A percentile compares a stretch with the other conserved stretches of the same genome.
phyloP scores from a whole-genome alignment of 2,888 invertebrate genomes.

The Eupithecia centaureata region DNA sequence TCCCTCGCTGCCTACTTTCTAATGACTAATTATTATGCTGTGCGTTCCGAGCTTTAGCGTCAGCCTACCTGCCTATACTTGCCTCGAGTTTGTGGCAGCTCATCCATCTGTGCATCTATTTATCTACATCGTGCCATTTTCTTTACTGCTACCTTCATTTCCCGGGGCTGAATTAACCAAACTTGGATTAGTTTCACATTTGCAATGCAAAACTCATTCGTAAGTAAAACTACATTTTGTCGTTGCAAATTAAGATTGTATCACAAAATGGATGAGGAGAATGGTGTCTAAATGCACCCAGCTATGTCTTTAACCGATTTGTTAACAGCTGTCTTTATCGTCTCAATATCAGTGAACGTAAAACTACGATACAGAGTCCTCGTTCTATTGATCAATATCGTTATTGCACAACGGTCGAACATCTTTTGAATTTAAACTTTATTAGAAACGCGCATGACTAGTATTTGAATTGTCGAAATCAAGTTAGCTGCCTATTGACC shows the following conservation, averaged over 20 bases:
- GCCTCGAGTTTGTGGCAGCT: constrained; percentile 62
- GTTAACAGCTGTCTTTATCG: constrained; percentile 17
- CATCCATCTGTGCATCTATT: constrained; percentile 57
- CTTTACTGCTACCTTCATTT: constrained; percentile 28
- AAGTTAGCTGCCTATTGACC: not conserved
- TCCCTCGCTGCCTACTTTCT: constrained; percentile 81
- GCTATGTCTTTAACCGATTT: constrained; percentile 14
- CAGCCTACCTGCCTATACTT: constrained; percentile 65
- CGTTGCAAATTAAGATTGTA: constrained; percentile 26
- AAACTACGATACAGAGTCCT: constrained; percentile 14
- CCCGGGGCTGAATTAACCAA: constrained; percentile 17
- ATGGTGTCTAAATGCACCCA: not conserved
- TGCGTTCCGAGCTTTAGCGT: constrained; percentile 82
- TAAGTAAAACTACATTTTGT: not conserved
- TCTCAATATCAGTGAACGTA: constrained; percentile 7
- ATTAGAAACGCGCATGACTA: constrained; percentile 13
- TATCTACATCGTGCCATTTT: constrained; percentile 33
- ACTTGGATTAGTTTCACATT: constrained; percentile 16
- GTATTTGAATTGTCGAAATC: constrained; percentile 14
- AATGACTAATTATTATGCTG: constrained; percentile 85
- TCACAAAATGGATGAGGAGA: constrained; percentile 16
- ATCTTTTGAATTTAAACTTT: constrained; percentile 20
- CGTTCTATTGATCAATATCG: constrained; percentile 25
- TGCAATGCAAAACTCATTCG: constrained; percentile 15
- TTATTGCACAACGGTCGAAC: constrained; percentile 14